Evolutionary conservation across 1,140 invertebrate genomes (phyloP), one percentile per base, ranked within the genome.

Genomic region (Cotesia glomerata): DNA sequence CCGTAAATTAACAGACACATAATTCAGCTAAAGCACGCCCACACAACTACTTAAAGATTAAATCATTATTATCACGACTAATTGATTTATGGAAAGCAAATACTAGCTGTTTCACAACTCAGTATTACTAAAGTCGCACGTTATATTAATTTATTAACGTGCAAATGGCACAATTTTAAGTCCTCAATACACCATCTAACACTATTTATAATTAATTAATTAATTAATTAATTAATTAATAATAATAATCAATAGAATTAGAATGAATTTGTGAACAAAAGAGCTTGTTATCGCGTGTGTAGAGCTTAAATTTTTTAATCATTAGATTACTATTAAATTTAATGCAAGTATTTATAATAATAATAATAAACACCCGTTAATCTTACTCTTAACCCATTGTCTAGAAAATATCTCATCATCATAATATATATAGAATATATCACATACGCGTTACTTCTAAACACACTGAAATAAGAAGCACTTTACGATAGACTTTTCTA

Each of bases 391-490:
- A 78, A 56, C 65, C 34, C 75, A 77, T 76, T 78, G 80, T 76
- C 77, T 81, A 81, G 75, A 83, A 83, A 84, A 81, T 78, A 81
- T 84, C 78, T 84, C 76, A 76, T 82, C 81, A 85, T 45, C 11
- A 45, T 45, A 9, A 45, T 45, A 45, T 45, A 45, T 86, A 86
- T 87, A 86, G 81, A 85, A 86, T 86, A 87, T 87, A 87, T 87
- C 85, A 87, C 86, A 87, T 86, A 87, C 84, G 84, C 82, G 80
- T 87, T 87, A 87, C 79, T 80, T 85, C 85, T 87, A 87, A 87
- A 87, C 85, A 87, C 85, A 87, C 84, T 85, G 84, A 87, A 87
- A 87, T 87, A 87, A 87, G 86, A 87, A 87, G 86, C 86, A 87
- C 86, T 87, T 87, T 86, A 87, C 86, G 85, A 87, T 85, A 87